Evolutionary conservation across 2,888 invertebrate genomes (phyloP).

Genomic region (Oscheius sp.): DNA sequence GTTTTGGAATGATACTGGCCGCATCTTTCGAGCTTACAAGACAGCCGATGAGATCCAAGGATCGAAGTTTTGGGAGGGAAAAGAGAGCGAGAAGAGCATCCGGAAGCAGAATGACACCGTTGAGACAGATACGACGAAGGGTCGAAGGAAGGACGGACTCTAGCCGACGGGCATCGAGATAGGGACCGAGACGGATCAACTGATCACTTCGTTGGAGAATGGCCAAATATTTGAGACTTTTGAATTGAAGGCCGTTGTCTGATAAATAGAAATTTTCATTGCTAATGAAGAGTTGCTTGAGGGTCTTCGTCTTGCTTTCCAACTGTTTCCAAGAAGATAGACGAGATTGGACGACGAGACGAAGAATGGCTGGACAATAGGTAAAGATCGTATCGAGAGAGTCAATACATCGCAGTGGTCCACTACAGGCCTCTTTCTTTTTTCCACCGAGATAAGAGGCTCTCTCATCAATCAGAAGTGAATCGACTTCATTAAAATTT

Average conservation of each 20-base stretch:
- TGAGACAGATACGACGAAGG: slow-evolving; percentile 36
- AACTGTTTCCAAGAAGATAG: background rate
- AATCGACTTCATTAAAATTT: background rate
- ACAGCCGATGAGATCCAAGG: slow-evolving; percentile 39
- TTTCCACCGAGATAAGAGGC: background rate
- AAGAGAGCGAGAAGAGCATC: slow-evolving; percentile 27
- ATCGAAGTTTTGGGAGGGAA: slow-evolving; percentile 27
- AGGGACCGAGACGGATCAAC: background rate
- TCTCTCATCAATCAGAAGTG: background rate
- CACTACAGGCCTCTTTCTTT: background rate
- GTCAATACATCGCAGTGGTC: background rate
- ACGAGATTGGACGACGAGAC: background rate
- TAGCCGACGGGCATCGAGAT: no score
- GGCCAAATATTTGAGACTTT: background rate
- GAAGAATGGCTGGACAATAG: slow-evolving; percentile 2
- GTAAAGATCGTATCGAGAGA: background rate
- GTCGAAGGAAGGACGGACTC: slow-evolving; percentile 28
- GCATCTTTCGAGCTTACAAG: slow-evolving; percentile 35
- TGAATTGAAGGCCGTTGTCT: background rate
- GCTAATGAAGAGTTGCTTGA: slow-evolving; percentile 5
- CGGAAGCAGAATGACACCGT: slow-evolving; percentile 35
- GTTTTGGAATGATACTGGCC: slow-evolving; percentile 17
- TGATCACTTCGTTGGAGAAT: background rate
- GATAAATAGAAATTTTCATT: slow-evolving; percentile 5
- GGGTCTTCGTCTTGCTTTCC: background rate